Evolutionary conservation across 1,140 invertebrate species (phyloP), one percentile per base, ranked within the genome.

Genomic region (Drosophila orena): DNA sequence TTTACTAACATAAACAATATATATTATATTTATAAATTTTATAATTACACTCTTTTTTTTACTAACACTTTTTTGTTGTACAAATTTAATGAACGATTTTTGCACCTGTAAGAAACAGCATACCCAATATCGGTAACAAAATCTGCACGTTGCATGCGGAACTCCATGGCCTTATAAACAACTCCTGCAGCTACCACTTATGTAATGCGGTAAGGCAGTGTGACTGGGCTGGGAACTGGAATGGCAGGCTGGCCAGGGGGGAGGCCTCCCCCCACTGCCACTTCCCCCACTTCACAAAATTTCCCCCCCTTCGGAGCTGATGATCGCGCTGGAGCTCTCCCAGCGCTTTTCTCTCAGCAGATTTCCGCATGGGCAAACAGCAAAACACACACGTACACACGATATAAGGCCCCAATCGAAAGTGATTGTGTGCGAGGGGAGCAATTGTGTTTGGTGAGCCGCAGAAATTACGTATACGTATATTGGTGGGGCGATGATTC

Each of bases 211-310:
- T 50, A 54, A 52, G 60, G 79, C 71, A 81, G 59, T 73, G 65
- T 79, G 76, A 79, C 59, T 81, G 72, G 57, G 76, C 62, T 81
- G 72, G 54, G 58, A 88, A 79, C 69, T 74, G 77, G 68, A 81
- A 66, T 42, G 44, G 20, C 50, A 44, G n/a, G 46, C 44, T 3
- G 3, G 3, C n/a, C n/a, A n/a, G n/a, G n/a, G n/a, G n/a, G n/a
- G n/a, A n/a, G n/a, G n/a, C 43, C 17, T 15, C 3, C 27, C 27
- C 17, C 17, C 17, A 17, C 17, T 17, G n/a, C n/a, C n/a, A n/a
- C n/a, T n/a, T n/a, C n/a, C n/a, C n/a, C n/a, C n/a, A n/a, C n/a
- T n/a, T n/a, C n/a, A n/a, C n/a, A n/a, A 61, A 30, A 30, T 22
- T 62, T 52, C 42, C 44, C 56, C 34, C 70, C 61, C 55, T 60